phyloP scores from a whole-genome alignment of 2,888 invertebrate genomes.

The Drosophila picticornis region DNA sequence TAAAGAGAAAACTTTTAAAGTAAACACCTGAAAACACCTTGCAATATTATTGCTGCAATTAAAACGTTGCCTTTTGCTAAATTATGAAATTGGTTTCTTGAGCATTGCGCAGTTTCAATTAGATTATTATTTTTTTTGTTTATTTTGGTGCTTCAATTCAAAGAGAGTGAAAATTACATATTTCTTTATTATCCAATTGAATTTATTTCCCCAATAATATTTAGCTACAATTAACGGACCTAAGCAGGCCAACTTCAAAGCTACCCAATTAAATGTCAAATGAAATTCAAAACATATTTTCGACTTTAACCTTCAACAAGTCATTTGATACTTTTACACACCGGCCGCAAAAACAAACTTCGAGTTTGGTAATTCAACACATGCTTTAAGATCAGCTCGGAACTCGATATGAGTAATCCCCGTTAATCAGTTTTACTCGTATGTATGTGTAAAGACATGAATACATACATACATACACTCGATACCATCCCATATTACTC shows the following conservation, averaged over 20 bases:
- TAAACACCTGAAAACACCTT: background rate
- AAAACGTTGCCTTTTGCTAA: background rate
- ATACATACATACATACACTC: background rate
- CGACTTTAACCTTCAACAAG: background rate
- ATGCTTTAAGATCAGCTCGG: background rate
- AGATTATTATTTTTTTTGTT: background rate
- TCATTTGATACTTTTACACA: background rate
- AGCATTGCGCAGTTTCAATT: background rate
- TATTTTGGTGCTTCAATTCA: background rate
- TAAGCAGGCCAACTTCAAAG: background rate
- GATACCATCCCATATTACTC: background rate
- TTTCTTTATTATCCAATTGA: background rate
- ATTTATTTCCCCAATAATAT: background rate
- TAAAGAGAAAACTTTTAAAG: background rate
- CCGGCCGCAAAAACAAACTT: background rate
- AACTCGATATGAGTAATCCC: constrained; percentile 17
- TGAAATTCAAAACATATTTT: background rate
- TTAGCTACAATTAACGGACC: background rate
- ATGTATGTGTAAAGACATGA: background rate
- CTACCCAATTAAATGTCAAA: background rate
- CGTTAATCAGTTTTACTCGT: constrained; percentile 6
- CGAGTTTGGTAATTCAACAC: background rate
- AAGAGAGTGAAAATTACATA: background rate
- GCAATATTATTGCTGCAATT: background rate
- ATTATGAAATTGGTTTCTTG: background rate